Evolutionary conservation across 2,797 vertebrate species (phyloP), one percentile per base, ranked within the genome.

Genomic region (Cephalopachus bancanus): DNA sequence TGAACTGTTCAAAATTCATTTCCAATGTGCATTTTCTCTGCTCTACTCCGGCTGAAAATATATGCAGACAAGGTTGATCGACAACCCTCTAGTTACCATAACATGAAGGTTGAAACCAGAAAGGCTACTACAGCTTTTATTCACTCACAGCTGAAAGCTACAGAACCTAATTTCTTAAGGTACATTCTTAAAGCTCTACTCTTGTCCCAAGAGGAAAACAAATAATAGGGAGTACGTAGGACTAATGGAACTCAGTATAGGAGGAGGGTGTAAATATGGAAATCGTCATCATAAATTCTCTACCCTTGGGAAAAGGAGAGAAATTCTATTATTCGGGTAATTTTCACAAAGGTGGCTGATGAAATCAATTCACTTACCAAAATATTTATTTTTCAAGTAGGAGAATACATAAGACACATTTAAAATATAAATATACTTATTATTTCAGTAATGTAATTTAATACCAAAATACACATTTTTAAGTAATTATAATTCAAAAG

Each of bases 1-100:
- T 60, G 74, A 91, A 93, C 96, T 97, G 81, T 87, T 98, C 95
- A 97, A 95, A 98, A 98, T 98, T 96, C 95, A 92, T 96, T 95
- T 97, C 57, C 86, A 85, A 9, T 74, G 59, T 83, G 37, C 81
- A 69, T 96, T 91, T 97, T n/a, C 93, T 96, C 51, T 85, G 85
- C 83, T 94, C 87, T 33, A 64, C 55, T 76, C 95, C 74, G 53
- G 91, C 86, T 96, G 95, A 94, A 97, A 94, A 91, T 89, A 71
- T 89, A 97, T 94, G 93, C 93, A 94, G 96, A 94, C 62, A 19
- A 84, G 83, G 60, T 60, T 97, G 98, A 98, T 96, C 97, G 97
- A 96, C 97, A 98, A 84, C 86, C 57, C 91, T 95, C 83, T 92
- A 53, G 94, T 93, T 96, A 95, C 75, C 71, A 69, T 49, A 89